Percentiles rank a stretch among this genome's conserved stretches.
phyloP scores from a whole-genome alignment of 2,888 invertebrate genomes.

The Tanypteryx hageni region DNA sequence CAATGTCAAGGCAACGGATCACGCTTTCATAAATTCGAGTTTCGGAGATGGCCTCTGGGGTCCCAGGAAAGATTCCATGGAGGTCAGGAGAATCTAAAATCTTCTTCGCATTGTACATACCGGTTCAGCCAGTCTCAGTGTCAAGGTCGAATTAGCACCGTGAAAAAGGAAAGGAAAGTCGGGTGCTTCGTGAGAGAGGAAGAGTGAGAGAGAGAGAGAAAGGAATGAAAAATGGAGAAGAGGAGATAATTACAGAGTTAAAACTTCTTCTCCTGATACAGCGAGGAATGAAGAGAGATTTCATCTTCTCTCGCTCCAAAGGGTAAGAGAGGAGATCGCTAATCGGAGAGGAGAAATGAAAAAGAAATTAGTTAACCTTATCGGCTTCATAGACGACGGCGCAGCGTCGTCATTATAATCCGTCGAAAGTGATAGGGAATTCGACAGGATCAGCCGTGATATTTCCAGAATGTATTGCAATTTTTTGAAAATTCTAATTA shows the following conservation, averaged over 20 bases:
- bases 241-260: neutral
- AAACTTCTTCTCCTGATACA: no score
- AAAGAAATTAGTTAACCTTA: no score
- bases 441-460: no score
- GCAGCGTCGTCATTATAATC: no score
- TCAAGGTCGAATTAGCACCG: constrained; percentile 31
- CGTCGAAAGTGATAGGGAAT: no score
- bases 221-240: neutral
- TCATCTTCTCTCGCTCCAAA: no score
- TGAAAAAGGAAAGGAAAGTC: constrained; percentile 39
- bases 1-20: neutral
- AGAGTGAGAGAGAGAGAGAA: neutral
- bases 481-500: no score
- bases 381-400: no score
- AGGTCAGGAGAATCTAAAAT: neutral
- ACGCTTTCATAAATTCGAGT: constrained; percentile 13
- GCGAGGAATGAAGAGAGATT: neutral
- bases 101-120: neutral
- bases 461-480: no score
- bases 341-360: no score
- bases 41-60: neutral
- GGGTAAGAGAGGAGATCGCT: no score
- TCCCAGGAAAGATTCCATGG: neutral
- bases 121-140: constrained; percentile 25
- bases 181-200: neutral